A percentile compares a stretch with the other conserved stretches of the same genome.
These are phyloP conservation scores for Menidia menidia DNA, from an alignment of 2,797 vertebrate genomes.

Conservation along the genomic window DNA sequence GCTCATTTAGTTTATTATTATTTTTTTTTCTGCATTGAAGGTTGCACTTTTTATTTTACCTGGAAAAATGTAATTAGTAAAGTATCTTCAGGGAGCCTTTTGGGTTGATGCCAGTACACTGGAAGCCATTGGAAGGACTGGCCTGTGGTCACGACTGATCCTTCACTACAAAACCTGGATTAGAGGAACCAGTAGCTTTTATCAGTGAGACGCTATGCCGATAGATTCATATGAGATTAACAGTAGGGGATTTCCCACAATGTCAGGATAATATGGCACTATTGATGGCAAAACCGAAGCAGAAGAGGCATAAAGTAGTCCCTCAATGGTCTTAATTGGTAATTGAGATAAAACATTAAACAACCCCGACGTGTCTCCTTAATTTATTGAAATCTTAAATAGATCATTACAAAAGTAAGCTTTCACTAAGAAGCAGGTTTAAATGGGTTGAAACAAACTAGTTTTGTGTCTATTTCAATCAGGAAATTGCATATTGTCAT, in stretches of 20 bases:
- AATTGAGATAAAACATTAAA: too few relatives aligned
- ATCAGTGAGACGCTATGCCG: neutral
- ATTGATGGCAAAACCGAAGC: neutral
- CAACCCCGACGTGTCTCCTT: too few relatives aligned
- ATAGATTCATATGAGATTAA: neutral
- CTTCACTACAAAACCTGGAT: constrained; percentile 1
- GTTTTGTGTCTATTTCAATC: too few relatives aligned
- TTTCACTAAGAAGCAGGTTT: too few relatives aligned
- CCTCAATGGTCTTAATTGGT: neutral
- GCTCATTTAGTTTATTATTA: constrained; percentile 3
- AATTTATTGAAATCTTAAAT: too few relatives aligned
- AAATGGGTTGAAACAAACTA: neutral
- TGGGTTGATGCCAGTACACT: constrained; percentile 1
- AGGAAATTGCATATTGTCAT: too few relatives aligned
- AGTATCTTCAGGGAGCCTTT: constrained; percentile 26
- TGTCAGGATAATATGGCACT: neutral
- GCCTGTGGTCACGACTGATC: neutral
- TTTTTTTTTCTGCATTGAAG: neutral
- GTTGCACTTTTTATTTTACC: constrained; percentile 86
- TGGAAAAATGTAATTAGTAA: constrained; percentile 67
- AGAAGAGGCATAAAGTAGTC: neutral
- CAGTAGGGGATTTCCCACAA: neutral
- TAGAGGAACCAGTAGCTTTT: neutral
- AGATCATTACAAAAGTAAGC: too few relatives aligned
- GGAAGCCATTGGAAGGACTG: neutral